Evolutionary conservation across 2,113 vertebrate species (phyloP).

Genomic region (rat (Rattus norvegicus)): DNA sequence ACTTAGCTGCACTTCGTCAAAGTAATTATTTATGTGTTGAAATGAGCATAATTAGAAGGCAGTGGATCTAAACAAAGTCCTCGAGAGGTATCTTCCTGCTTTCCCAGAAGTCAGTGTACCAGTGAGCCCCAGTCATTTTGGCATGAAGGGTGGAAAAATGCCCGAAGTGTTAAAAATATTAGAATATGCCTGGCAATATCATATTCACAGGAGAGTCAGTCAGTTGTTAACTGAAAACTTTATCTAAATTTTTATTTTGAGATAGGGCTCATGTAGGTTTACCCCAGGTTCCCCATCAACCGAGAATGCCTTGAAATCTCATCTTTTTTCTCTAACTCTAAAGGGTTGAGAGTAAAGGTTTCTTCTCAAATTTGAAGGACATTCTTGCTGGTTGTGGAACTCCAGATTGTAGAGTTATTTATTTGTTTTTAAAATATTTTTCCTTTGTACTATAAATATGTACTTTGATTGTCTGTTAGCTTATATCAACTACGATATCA

Average conservation of each 20-base stretch:
- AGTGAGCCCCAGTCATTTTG: no score
- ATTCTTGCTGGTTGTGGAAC: background rate
- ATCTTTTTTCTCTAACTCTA: accelerated
- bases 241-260: background rate
- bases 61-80: background rate
- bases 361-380: background rate
- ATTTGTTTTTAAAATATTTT: background rate
- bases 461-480: background rate
- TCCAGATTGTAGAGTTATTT: background rate
- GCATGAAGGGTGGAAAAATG: background rate
- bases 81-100: background rate
- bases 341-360: background rate
- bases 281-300: background rate
- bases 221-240: background rate
- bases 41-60: background rate
- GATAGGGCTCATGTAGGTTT: background rate
- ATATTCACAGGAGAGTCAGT: background rate
- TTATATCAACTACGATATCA: background rate
- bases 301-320: background rate
- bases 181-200: background rate
- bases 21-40: slow-evolving; percentile 34
- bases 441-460: background rate
- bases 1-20: background rate
- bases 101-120: background rate
- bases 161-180: no score